A percentile compares a stretch with the other conserved stretches of the same genome.
These are phyloP conservation scores for Pomatostomus ruficeps DNA, from an alignment of 2,113 vertebrate species.

Conservation along the genomic window DNA sequence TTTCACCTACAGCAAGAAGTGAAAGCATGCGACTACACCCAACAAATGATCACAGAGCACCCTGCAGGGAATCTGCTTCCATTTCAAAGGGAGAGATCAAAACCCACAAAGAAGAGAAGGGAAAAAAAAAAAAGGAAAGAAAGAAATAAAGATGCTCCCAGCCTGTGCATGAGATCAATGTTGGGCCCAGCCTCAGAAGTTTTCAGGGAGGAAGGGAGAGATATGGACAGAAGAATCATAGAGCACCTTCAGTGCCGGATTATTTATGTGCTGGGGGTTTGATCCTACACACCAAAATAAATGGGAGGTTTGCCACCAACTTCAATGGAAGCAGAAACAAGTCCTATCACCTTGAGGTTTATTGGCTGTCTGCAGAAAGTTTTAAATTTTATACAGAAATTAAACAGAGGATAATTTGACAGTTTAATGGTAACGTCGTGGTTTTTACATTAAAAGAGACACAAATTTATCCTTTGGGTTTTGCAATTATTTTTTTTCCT, in stretches of 20 bases:
- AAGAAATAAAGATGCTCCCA: neutral
- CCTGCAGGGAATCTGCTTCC: slow-evolving; percentile 56
- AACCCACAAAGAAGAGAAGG: neutral
- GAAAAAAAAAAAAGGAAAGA: neutral
- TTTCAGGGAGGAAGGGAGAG: slow-evolving; percentile 18
- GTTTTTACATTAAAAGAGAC: slow-evolving; percentile 23
- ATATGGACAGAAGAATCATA: neutral
- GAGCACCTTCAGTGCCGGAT: neutral
- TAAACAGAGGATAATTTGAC: slow-evolving; percentile 38
- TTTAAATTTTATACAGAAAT: slow-evolving; percentile 31
- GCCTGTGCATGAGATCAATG: slow-evolving; percentile 33
- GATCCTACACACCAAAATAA: slow-evolving; percentile 35
- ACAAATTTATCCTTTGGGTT: neutral
- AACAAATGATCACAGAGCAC: slow-evolving; percentile 41
- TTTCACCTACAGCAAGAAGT: slow-evolving; percentile 60
- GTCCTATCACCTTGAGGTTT: slow-evolving; percentile 40
- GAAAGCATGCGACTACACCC: slow-evolving; percentile 64
- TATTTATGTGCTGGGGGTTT: slow-evolving; percentile 49
- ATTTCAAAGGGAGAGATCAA: slow-evolving; percentile 65
- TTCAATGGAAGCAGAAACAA: slow-evolving; percentile 42
- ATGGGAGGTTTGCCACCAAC: slow-evolving; percentile 47
- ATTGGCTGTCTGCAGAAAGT: slow-evolving; percentile 1
- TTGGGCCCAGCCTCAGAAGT: slow-evolving; percentile 32
- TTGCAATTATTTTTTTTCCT: neutral
- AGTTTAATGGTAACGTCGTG: neutral